Evolutionary conservation across 2,113 vertebrate genomes (phyloP).

Genomic region (Pseudorectes ferrugineus): DNA sequence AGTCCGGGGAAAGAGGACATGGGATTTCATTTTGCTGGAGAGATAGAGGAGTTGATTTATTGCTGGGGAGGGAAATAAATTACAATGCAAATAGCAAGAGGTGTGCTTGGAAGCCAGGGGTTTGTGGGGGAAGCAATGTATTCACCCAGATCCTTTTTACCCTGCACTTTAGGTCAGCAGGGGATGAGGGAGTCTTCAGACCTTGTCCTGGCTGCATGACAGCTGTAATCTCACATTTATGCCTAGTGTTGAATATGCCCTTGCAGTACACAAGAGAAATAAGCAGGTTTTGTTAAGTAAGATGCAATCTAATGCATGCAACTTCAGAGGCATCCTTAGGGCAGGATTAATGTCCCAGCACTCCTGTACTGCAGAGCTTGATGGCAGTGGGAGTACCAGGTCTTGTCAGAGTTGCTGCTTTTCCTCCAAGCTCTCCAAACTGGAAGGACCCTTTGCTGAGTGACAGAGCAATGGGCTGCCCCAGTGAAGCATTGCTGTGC

Average conservation of each 20-base stretch:
- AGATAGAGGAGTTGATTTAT: not conserved
- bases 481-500: not conserved
- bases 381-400: not conserved
- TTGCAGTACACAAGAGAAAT: not conserved
- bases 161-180: not conserved
- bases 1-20: not conserved
- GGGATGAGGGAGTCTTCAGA: not conserved
- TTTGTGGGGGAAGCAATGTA: not conserved
- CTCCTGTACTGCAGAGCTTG: not conserved
- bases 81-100: not conserved
- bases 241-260: not conserved
- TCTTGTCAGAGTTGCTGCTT: not conserved
- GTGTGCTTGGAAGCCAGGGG: not conserved
- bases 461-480: not conserved
- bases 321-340: not conserved
- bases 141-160: not conserved
- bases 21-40: not conserved
- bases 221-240: conserved; percentile 12
- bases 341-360: conserved; percentile 13
- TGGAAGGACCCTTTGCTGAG: not conserved
- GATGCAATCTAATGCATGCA: not conserved
- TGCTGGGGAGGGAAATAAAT: not conserved
- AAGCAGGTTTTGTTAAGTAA: not conserved
- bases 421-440: not conserved
- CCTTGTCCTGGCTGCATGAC: not conserved